Conservation (phyloP, 2,888 invertebrate genomes). For the Apotomis turbidana region DNA sequence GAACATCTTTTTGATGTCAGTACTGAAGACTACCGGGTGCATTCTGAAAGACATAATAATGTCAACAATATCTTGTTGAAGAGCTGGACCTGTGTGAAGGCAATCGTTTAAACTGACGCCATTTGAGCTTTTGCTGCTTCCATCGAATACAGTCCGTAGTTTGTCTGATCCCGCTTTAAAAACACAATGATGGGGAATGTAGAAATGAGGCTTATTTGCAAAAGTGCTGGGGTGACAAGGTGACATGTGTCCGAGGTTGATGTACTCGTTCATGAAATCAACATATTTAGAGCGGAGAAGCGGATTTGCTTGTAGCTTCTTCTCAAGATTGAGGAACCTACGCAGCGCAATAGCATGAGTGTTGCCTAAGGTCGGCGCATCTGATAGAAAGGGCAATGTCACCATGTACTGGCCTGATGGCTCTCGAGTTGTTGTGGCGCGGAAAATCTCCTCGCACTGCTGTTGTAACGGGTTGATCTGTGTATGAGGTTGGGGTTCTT, state of each 20-base stretch:
- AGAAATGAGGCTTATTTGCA: slow-evolving; percentile 18
- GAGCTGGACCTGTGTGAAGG: slow-evolving; percentile 18
- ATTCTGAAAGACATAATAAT: slow-evolving; percentile 4
- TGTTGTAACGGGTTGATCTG: slow-evolving; percentile 3
- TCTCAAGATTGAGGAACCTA: slow-evolving; percentile 30
- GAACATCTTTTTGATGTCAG: slow-evolving; percentile 2
- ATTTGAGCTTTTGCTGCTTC: slow-evolving; percentile 28
- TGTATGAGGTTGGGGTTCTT: slow-evolving; percentile 13
- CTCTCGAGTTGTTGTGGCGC: slow-evolving; percentile 16
- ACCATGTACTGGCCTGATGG: slow-evolving; percentile 4
- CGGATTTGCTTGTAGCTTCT: slow-evolving; percentile 10
- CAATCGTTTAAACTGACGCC: slow-evolving; percentile 17
- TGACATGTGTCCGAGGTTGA: slow-evolving; percentile 26
- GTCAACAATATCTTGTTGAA: slow-evolving; percentile 15
- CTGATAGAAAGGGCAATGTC: slow-evolving; percentile 5
- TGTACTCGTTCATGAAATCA: slow-evolving; percentile 20
- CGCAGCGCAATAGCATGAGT: slow-evolving; percentile 29
- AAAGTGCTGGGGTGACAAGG: slow-evolving; percentile 22
- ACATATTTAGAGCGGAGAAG: slow-evolving; percentile 24
- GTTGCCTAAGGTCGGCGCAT: slow-evolving; percentile 7
- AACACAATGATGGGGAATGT: slow-evolving; percentile 26
- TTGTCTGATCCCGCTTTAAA: slow-evolving; percentile 27
- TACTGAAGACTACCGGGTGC: slow-evolving; percentile 7
- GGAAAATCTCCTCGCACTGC: slow-evolving; percentile 23
- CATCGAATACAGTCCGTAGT: slow-evolving; percentile 31